These are phyloP conservation scores for Punctoribates punctum DNA, from an alignment of 2,888 invertebrate species.

Conservation along the genomic window DNA sequence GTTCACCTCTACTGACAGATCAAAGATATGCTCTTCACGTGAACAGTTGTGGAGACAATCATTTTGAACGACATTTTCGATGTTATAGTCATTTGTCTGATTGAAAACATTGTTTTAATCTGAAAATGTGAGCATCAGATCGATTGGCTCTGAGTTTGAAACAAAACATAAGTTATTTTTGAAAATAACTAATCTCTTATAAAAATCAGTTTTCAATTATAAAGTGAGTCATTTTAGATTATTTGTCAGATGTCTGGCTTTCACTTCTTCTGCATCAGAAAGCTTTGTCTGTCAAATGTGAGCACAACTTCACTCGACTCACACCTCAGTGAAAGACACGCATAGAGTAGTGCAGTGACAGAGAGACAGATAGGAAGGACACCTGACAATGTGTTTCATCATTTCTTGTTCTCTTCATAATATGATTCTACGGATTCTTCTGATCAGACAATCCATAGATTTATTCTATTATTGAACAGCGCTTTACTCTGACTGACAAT, in stretches of 20 bases:
- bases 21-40: background rate
- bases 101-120: too few species aligned
- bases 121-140: too few species aligned
- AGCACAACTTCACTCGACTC: background rate
- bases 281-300: too few species aligned
- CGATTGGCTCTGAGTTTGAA: too few species aligned
- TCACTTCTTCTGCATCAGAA: too few species aligned
- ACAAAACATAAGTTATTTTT: too few species aligned
- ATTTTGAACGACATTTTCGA: too few species aligned
- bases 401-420: conserved; percentile 6
- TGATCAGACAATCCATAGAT: conserved; percentile 1
- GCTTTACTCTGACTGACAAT: conserved; percentile 26
- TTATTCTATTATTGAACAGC: background rate
- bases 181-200: too few species aligned
- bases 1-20: conserved; percentile 29
- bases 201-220: too few species aligned
- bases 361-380: background rate
- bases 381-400: background rate
- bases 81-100: too few species aligned
- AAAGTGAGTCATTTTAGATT: too few species aligned
- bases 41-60: conserved; percentile 25
- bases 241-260: too few species aligned
- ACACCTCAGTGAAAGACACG: conserved; percentile 3
- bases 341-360: background rate
- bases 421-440: background rate